Percentiles rank a stretch among this genome's conserved stretches.
phyloP scores from a whole-genome alignment of 2,888 invertebrate genomes.

The Standfussiana lucernea region DNA sequence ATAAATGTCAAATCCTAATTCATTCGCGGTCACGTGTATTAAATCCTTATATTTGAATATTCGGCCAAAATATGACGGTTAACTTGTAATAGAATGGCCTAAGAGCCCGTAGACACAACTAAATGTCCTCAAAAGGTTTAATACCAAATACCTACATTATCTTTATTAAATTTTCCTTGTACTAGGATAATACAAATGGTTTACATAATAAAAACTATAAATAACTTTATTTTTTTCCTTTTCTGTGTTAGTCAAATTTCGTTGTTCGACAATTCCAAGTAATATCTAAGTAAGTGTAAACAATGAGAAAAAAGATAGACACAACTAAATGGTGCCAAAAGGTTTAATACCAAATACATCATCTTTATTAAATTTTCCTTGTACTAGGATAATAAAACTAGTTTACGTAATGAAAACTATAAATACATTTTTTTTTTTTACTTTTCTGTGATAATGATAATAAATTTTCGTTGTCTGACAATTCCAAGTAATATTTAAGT shows the following conservation, averaged over 20 bases:
- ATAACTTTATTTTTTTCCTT: not conserved
- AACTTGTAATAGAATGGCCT: slow-evolving; percentile 21
- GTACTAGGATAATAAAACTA: slow-evolving; percentile 18
- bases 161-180: slow-evolving; percentile 18
- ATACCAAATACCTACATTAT: slow-evolving; percentile 24
- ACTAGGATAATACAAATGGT: slow-evolving; percentile 11
- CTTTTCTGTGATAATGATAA: not conserved
- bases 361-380: slow-evolving; percentile 14
- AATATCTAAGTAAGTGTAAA: not conserved
- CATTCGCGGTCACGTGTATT: slow-evolving; percentile 59
- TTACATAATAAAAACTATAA: not conserved
- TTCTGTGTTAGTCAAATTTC: slow-evolving; percentile 4
- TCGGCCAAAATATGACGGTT: slow-evolving; percentile 40
- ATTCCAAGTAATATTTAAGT: not conserved
- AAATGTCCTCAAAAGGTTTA: slow-evolving; percentile 36
- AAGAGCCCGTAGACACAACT: slow-evolving; percentile 37
- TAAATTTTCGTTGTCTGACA: slow-evolving; percentile 8
- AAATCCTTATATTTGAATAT: slow-evolving; percentile 46
- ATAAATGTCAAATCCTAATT: slow-evolving; percentile 65
- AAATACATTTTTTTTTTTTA: not conserved
- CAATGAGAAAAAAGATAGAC: slow-evolving; percentile 29
- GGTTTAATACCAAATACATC: slow-evolving; percentile 25
- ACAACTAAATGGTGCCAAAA: too few species aligned
- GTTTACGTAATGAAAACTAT: not conserved
- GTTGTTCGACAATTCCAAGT: slow-evolving; percentile 13